Conservation (phyloP, 2,888 invertebrate species). For the Drosophila bunnanda region DNA sequence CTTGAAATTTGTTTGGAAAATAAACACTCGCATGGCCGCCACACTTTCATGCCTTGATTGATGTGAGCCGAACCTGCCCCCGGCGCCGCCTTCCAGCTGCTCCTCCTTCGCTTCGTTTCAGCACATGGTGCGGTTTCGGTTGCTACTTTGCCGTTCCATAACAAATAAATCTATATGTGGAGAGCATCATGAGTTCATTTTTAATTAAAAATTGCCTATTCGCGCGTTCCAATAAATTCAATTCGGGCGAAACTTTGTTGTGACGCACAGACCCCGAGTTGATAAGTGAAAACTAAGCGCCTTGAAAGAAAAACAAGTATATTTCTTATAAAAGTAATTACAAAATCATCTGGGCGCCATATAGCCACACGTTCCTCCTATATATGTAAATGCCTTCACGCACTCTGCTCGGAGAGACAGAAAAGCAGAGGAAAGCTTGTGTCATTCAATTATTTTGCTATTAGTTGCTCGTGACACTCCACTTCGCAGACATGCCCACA, state of each 20-base stretch:
- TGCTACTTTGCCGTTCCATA: conserved; percentile 30
- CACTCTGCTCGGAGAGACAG: conserved; percentile 1
- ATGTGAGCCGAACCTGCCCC: conserved; percentile 52
- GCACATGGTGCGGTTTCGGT: conserved; percentile 56
- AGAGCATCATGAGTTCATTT: conserved; percentile 66
- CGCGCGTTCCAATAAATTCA: conserved; percentile 28
- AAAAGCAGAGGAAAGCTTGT: conserved; percentile 47
- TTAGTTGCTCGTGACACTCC: conserved; percentile 69
- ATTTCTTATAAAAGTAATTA: conserved; percentile 24
- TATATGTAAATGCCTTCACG: conserved; percentile 36
- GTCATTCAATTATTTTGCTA: conserved; percentile 74
- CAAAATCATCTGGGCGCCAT: conserved; percentile 19
- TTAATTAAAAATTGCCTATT: conserved; percentile 71
- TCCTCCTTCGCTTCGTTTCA: background rate
- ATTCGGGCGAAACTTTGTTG: background rate
- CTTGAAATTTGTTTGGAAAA: conserved; percentile 59
- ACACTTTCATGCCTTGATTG: conserved; percentile 72
- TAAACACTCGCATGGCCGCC: conserved; percentile 80
- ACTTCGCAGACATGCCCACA: conserved; percentile 60
- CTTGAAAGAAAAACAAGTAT: conserved; percentile 2
- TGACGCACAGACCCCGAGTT: conserved; percentile 50
- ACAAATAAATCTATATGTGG: conserved; percentile 40
- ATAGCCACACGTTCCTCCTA: conserved; percentile 6
- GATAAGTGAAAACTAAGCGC: conserved; percentile 52
- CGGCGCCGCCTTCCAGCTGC: conserved; percentile 4